Conservation (phyloP, 2,113 vertebrate species). For the Carassius gibelio region DNA sequence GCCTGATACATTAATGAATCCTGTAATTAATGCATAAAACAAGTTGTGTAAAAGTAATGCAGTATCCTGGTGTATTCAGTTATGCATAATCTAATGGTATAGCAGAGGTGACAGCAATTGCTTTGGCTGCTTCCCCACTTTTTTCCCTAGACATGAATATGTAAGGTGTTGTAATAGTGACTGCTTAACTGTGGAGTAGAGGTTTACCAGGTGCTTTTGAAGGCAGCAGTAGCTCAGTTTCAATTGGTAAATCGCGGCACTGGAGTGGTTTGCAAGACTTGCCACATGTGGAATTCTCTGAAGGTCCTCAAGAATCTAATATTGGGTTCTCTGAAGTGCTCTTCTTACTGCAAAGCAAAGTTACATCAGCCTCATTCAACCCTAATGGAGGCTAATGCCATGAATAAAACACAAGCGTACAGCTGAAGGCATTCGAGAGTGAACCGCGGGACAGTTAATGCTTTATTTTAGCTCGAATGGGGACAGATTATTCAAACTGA, state of each 20-base stretch:
- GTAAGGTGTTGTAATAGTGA: not conserved
- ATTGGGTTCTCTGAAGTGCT: slow-evolving; percentile 47
- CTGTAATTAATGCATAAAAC: not conserved
- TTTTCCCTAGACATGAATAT: not conserved
- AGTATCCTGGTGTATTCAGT: not conserved
- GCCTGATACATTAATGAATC: not conserved
- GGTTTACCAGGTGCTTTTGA: not conserved
- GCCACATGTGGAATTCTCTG: slow-evolving; percentile 33
- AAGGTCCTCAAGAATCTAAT: slow-evolving; percentile 45
- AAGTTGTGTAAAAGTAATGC: not conserved
- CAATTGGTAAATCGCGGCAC: slow-evolving; percentile 30
- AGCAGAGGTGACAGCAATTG: not conserved
- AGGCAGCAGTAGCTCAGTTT: slow-evolving; percentile 37
- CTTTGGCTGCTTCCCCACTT: not conserved
- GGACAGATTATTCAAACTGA: slow-evolving; percentile 53
- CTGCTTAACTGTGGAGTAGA: not conserved
- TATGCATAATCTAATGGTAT: not conserved
- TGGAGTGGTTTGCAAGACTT: slow-evolving; percentile 39
- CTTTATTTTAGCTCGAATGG: slow-evolving; percentile 33
- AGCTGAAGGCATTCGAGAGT: slow-evolving; percentile 29
- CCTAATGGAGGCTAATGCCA: slow-evolving; percentile 55
- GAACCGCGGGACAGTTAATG: slow-evolving; percentile 33
- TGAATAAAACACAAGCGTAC: slow-evolving; percentile 52
- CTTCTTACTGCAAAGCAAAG: slow-evolving; percentile 53
- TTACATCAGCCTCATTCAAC: slow-evolving; percentile 54